Base-by-base conservation (phyloP, 2,113 vertebrate genomes). In the Scopus umbretta region DNA sequence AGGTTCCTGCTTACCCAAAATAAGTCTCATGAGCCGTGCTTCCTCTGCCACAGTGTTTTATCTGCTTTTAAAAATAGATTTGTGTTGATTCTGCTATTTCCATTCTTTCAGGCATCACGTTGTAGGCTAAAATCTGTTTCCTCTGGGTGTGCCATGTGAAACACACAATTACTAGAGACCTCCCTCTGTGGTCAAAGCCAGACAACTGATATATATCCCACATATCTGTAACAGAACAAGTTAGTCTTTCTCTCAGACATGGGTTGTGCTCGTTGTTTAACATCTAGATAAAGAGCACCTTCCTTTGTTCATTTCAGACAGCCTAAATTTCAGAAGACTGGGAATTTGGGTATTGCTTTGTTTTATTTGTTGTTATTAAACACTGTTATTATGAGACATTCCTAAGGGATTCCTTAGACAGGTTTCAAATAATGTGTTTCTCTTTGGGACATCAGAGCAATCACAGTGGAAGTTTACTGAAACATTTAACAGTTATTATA, bases 311-410 rank as follows among this genome's bases (percentile, higher is more conserved):
- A 0, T 76, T 80, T 82, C 63, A 76, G 42, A 32, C 5, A 70
- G 10, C 11, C 19, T 72, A 53, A 76, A 59, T 86, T 59, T 93
- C 20, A 2, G 76, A 59, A 59, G 38, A 36, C n/a, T 66, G 34
- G 50, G 58, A 74, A 80, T 78, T 71, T n/a, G 30, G 15, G 14
- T 76, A 81, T 92, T 92, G 20, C 36, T 89, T 79, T 82, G 36
- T n/a, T 86, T 86, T 78, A 42, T 95, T 95, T 91, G 50, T 65
- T 70, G 20, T 43, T 81, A 68, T 65, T 93, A 84, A 95, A 80
- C 20, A 43, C 21, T 61, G 30, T 61, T 84, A 79, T 56, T 92
- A 49, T 34, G 88, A 55, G 61, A 55, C 8, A 38, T 91, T 92
- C 88, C 72, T 65, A 53, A 49, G 56, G 36, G 80, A 79, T 84